Evolutionary conservation across 2,888 invertebrate genomes (phyloP), one percentile per base, ranked within the genome.

Genomic region (Fragum fragum): DNA sequence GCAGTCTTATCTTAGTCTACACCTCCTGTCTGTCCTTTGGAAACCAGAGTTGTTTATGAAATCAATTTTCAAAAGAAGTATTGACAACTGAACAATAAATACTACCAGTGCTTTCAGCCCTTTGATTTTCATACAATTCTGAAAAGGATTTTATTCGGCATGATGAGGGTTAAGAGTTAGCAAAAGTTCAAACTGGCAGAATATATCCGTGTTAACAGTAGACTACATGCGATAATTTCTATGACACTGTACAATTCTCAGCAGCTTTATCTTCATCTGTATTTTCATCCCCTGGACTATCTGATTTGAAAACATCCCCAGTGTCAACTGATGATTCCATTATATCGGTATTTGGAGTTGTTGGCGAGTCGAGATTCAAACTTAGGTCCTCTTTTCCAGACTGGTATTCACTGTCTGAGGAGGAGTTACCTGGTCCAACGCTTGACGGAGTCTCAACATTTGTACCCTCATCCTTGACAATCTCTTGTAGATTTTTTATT

Each of bases 351-450:
- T 42, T 61, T 7, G 61, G 36, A 23, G 53, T 76, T 1, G 39
- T 42, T 1, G 80, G 77, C 5, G 79, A 81, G 23, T 76, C 75
- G 11, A 76, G 73, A 32, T 82, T 75, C n/a, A 81, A 79, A 26
- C 76, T 77, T 14, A 82, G 59, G 72, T 84, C 85, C 68, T 87
- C 86, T 52, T 78, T 68, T 6, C 84, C 86, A 7, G 86, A 87
- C 78, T 80, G 82, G 42, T 85, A 87, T 55, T 87, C 87, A 28
- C 87, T 83, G 39, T 87, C 87, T 1, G 87, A 83, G 0, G 52
- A 61, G n/a, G 87, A 81, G 14, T 71, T 76, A 1, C 55, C 66
- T 7, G 26, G 52, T 26, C 57, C 53, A 32, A 76, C 26, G 57
- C 83, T 83, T 2, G 74, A 42, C 5, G 83, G 79, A n/a, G 83